A percentile compares a stretch with the other conserved stretches of the same genome.
These are phyloP conservation scores for Manis pentadactyla DNA, from an alignment of 2,797 vertebrate species.

Conservation along the genomic window DNA sequence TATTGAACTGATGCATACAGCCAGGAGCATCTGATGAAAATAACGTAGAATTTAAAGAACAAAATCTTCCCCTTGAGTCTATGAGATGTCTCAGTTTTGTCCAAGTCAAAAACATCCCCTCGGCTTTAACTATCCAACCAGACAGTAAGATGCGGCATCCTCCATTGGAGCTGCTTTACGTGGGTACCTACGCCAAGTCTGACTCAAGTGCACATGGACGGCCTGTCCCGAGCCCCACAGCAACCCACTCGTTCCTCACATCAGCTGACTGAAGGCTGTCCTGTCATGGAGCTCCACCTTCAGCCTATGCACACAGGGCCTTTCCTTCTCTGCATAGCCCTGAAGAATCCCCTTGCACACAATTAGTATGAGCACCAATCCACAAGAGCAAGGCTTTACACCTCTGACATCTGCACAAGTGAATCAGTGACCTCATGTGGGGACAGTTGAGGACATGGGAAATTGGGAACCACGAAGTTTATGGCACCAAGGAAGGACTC, in stretches of 20 bases:
- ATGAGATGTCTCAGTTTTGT: not conserved
- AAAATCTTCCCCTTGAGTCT: not conserved
- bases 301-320: not conserved
- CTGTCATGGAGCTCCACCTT: not conserved
- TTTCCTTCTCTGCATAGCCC: not conserved
- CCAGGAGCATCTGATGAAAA: not conserved
- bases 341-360: not conserved
- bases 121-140: not conserved
- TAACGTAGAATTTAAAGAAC: not conserved
- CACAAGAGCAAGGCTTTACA: not conserved
- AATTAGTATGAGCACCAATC: not conserved
- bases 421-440: not conserved
- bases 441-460: not conserved
- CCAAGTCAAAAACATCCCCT: not conserved
- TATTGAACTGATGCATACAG: not conserved
- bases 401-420: not conserved
- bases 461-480: not conserved
- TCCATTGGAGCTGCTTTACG: not conserved
- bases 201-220: not conserved
- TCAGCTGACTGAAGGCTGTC: not conserved
- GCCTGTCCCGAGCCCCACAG: not conserved
- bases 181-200: not conserved
- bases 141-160: not conserved
- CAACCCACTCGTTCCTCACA: not conserved
- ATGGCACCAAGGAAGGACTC: not conserved